A percentile compares a stretch with the other conserved stretches of the same genome.
Evolutionary conservation across 2,113 vertebrate genomes (phyloP).

Genomic region (Dissostichus mawsoni): DNA sequence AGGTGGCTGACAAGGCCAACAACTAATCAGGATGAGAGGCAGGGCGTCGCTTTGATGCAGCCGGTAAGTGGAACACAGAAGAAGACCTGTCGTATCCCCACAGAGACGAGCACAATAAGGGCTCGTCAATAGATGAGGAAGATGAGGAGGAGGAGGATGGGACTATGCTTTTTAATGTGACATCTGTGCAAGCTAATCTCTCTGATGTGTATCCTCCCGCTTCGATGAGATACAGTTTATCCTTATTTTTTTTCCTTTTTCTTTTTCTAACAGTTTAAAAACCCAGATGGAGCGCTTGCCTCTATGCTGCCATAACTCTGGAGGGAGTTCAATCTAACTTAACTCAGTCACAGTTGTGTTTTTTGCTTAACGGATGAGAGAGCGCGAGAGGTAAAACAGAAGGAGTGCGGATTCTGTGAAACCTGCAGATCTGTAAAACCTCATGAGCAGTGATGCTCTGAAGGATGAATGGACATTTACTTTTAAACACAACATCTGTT

Average conservation of each 20-base stretch:
- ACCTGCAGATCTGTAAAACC: not conserved
- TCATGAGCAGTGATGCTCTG: not conserved
- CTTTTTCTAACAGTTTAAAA: slow-evolving; percentile 20
- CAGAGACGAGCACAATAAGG: slow-evolving; percentile 20
- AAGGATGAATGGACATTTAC: not conserved
- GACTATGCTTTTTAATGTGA: slow-evolving; percentile 68
- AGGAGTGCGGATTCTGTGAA: slow-evolving; percentile 13
- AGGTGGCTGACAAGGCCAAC: slow-evolving; percentile 30
- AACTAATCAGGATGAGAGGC: slow-evolving; percentile 61
- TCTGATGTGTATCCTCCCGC: slow-evolving; percentile 51
- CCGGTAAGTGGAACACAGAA: slow-evolving; percentile 40
- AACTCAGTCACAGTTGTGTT: slow-evolving; percentile 26
- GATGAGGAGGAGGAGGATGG: slow-evolving; percentile 55
- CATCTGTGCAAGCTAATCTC: slow-evolving; percentile 63
- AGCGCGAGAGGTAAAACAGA: not conserved
- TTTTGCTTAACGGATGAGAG: not conserved
- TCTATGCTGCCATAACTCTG: slow-evolving; percentile 44
- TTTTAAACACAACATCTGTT: not conserved
- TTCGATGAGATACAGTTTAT: slow-evolving; percentile 55
- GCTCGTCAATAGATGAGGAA: slow-evolving; percentile 12
- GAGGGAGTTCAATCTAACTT: slow-evolving; percentile 62
- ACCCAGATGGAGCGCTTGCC: slow-evolving; percentile 54
- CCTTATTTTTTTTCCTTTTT: not conserved
- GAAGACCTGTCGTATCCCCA: slow-evolving; percentile 28
- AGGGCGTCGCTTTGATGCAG: slow-evolving; percentile 58